Evolutionary conservation across 2,113 vertebrate genomes (phyloP).

Genomic region (Clarias batrachus): DNA sequence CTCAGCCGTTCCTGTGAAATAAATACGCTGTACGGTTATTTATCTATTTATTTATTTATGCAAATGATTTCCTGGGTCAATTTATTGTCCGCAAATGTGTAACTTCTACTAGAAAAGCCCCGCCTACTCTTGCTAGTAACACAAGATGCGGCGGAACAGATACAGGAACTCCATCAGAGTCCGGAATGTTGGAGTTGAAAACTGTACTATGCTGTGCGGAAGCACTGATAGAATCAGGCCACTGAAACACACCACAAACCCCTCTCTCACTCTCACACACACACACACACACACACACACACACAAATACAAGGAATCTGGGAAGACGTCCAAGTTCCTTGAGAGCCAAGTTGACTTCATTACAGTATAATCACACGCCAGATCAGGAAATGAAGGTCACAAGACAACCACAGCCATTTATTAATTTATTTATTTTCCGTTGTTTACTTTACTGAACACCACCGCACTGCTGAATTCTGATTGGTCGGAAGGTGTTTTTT

Average conservation of each 20-base stretch:
- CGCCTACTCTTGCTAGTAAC: not conserved
- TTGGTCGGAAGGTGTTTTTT: not conserved
- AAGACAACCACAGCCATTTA: not conserved
- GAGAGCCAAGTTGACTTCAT: not conserved
- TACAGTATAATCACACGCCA: not conserved
- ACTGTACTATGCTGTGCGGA: not conserved
- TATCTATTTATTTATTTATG: not conserved
- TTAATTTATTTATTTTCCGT: not conserved
- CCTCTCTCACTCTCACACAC: not conserved
- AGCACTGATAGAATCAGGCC: not conserved
- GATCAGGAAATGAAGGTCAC: conserved; percentile 7
- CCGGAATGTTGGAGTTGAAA: not conserved
- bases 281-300: not conserved
- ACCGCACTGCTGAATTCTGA: not conserved
- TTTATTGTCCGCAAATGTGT: too few species aligned
- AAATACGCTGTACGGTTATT: not conserved
- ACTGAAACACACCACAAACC: not conserved
- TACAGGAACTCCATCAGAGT: not conserved
- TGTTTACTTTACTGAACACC: not conserved
- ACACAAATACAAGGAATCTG: not conserved
- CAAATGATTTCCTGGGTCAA: not conserved
- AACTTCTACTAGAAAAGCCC: not conserved
- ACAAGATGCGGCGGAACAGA: not conserved
- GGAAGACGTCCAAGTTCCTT: conserved; percentile 2
- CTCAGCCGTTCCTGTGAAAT: not conserved